Evolutionary conservation across 2,113 vertebrate genomes (phyloP).

Genomic region (Podarcis cretensis): DNA sequence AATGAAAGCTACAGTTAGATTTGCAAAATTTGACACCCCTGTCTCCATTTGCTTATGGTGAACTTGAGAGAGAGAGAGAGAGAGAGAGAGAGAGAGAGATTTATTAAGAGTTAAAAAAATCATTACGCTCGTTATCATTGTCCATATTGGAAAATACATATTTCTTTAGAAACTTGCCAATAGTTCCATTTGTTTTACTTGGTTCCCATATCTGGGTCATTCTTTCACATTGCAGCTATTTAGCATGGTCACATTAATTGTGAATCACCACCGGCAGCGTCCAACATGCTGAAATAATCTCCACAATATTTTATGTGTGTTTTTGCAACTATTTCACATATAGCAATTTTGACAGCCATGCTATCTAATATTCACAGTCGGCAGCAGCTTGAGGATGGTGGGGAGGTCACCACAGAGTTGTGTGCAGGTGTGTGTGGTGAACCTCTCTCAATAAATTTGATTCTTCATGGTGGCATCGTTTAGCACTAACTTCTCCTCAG

Average conservation of each 20-base stretch:
- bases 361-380: not conserved
- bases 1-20: slow-evolving; percentile 12
- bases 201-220: not conserved
- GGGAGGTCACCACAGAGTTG: slow-evolving; percentile 1
- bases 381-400: not conserved
- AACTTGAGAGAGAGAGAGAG: not conserved
- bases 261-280: not conserved
- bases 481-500: not conserved
- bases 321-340: slow-evolving; percentile 12
- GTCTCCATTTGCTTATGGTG: not conserved
- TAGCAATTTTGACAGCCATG: not conserved
- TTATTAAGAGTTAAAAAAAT: not conserved
- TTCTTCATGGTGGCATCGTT: not conserved
- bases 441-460: not conserved
- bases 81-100: not conserved
- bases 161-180: slow-evolving; percentile 14
- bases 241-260: slow-evolving; percentile 35
- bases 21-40: slow-evolving; percentile 16
- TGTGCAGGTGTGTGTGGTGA: not conserved
- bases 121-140: not conserved
- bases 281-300: slow-evolving; percentile 1
- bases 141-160: slow-evolving; percentile 8
- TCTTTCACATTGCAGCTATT: slow-evolving; percentile 33
- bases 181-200: slow-evolving; percentile 9
- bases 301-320: not conserved